These are phyloP conservation scores for Torymus texanus DNA, from an alignment of 2,888 invertebrate genomes.

Conservation along the genomic window DNA sequence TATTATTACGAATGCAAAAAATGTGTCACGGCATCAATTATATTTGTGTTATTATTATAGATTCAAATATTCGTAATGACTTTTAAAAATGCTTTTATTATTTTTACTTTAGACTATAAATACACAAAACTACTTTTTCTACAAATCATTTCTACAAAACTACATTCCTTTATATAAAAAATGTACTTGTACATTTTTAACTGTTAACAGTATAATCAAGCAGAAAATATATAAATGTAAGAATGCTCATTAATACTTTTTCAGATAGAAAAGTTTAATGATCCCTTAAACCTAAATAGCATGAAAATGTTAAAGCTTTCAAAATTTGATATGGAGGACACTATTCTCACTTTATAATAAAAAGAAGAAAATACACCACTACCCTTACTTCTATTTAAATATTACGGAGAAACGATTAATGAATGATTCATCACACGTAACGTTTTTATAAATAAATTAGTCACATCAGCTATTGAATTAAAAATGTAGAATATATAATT, in stretches of 20 bases:
- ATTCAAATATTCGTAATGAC: neutral
- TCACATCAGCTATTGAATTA: no score
- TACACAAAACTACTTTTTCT: conserved; percentile 26
- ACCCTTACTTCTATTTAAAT: no score
- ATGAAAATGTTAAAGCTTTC: neutral
- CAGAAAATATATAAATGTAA: neutral
- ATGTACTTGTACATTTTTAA: no score
- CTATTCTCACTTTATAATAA: neutral
- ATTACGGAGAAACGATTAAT: no score
- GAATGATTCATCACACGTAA: no score
- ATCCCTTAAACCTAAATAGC: no score
- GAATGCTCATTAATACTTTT: neutral
- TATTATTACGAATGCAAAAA: conserved; percentile 2
- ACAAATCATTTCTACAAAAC: conserved; percentile 12
- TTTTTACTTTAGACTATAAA: conserved; percentile 20
- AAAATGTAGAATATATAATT: no score
- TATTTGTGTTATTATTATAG: neutral
- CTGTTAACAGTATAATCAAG: no score
- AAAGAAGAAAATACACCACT: neutral
- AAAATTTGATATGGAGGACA: neutral
- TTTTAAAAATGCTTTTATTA: conserved; percentile 43
- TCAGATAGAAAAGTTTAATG: neutral
- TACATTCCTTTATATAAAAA: conserved; percentile 29
- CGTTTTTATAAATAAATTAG: no score
- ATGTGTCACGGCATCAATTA: neutral